Percentiles rank a stretch among this genome's conserved stretches.
These are phyloP conservation scores for Chrysaora quinquecirrha DNA, from an alignment of 30 jellyfish, hydroid and myxozoan species.

Conservation along the genomic window DNA sequence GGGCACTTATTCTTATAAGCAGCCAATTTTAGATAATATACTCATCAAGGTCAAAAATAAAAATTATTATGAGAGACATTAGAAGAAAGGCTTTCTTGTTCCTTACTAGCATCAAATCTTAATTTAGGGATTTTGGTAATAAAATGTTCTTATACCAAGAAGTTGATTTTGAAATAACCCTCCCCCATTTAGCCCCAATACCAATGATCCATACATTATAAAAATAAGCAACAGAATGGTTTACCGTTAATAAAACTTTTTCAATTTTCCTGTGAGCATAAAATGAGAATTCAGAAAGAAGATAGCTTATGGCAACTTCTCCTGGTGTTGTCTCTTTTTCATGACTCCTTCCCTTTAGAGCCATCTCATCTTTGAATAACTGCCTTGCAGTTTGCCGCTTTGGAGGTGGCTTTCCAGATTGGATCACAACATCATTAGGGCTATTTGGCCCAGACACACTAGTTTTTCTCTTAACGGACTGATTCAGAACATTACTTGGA, in stretches of 20 bases:
- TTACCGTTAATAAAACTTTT: constrained; percentile 59
- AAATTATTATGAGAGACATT: too few species aligned
- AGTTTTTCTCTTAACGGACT: constrained; percentile 1
- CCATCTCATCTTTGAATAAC: constrained; percentile 16
- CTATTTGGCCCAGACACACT: constrained; percentile 1
- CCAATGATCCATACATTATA: too few species aligned
- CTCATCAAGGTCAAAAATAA: too few species aligned
- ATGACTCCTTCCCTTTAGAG: neutral
- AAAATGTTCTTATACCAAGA: too few species aligned
- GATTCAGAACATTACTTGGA: constrained; percentile 45
- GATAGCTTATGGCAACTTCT: constrained; percentile 59
- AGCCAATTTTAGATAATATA: too few species aligned
- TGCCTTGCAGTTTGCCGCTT: constrained; percentile 34
- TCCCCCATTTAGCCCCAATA: too few species aligned
- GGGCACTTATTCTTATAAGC: too few species aligned
- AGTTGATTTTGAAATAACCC: too few species aligned
- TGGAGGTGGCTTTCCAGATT: neutral
- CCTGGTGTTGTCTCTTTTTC: constrained; percentile 52
- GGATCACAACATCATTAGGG: neutral
- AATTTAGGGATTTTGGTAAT: too few species aligned
- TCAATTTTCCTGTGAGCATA: constrained; percentile 67
- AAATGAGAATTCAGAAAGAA: constrained; percentile 50
- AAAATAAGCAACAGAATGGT: neutral
- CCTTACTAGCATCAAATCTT: too few species aligned
- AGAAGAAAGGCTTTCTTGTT: too few species aligned